Base-by-base conservation (phyloP, 1,140 invertebrate genomes). In the Matsumurasca onukii region DNA sequence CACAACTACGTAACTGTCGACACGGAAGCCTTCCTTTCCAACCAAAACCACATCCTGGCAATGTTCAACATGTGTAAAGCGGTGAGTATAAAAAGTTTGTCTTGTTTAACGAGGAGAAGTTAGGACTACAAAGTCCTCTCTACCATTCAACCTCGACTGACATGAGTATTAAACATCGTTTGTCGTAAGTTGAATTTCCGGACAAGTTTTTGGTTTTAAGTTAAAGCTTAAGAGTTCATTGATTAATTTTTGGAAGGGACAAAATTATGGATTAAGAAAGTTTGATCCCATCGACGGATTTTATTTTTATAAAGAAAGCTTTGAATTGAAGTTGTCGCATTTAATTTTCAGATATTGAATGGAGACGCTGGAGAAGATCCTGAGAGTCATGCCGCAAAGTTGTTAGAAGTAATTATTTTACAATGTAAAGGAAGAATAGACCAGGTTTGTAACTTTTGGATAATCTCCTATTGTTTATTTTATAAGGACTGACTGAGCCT, bases 1-100 rank as follows among this genome's bases (percentile, higher is more conserved):
- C 96, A 99, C 79, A 98, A 98, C 82, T 99, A 98, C 78, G 89
- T 99, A 29, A 98, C 95, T 1, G 91, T 98, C 12, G 97, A 99
- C 79, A 96, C 95, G 3, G 86, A 89, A 49, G 92, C 91, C 15
- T 99, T 99, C 78, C 81, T 99, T 2, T 90, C 93, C 0, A 92
- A 97, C 79, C 89, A 94, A 76, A 90, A 94, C 77, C 87, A 95
- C 72, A 83, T 99, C 70, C 78, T 97, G 73, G 94, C 94, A 30
- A 91, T 99, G 78, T 96, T 94, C 74, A 94, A 97, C 73, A 98
- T 99, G 93, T 95, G 93, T 76, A 98, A 97, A 86, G 86, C 86
- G 71, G 92, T 95, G 80, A 80, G 83, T 82, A n/a, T n/a, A n/a
- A n/a, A n/a, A n/a, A n/a, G n/a, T n/a, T n/a, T n/a, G n/a, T n/a